phyloP scores from a whole-genome alignment of 1,140 invertebrate species.

The Drosophila bocqueti region DNA sequence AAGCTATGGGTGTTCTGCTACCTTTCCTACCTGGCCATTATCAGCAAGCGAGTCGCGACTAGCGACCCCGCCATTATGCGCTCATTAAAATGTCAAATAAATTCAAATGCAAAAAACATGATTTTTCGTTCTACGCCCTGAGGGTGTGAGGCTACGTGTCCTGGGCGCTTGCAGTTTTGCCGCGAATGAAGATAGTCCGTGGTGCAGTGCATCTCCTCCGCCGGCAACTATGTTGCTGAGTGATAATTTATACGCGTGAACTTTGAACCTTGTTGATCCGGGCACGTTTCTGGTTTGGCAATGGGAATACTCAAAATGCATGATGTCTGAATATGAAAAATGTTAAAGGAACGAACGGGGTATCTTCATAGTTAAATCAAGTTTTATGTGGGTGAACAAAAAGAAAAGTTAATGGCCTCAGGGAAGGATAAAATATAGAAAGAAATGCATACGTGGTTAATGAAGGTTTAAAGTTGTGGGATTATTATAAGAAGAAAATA shows the following conservation, averaged over 20 bases:
- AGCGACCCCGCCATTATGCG: conserved; percentile 67
- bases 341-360: background rate
- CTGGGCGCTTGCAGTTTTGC: conserved; percentile 56
- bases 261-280: conserved; percentile 67
- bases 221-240: conserved; percentile 20
- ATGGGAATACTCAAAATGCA: conserved; percentile 8
- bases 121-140: conserved; percentile 23
- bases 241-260: conserved; percentile 58
- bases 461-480: background rate
- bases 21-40: conserved; percentile 44
- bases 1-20: conserved; percentile 21
- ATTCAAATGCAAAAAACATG: conserved; percentile 75
- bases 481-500: too few species aligned
- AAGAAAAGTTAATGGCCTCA: conserved; percentile 6
- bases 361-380: conserved; percentile 10
- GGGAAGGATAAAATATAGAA: background rate
- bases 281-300: conserved; percentile 24
- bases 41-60: conserved; percentile 44
- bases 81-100: conserved; percentile 84
- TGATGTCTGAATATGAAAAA: conserved; percentile 14
- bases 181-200: conserved; percentile 37
- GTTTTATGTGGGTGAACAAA: background rate
- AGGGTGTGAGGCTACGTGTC: conserved; percentile 25
- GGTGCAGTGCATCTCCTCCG: conserved; percentile 9
- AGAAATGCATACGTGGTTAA: background rate